Evolutionary conservation across 2,113 vertebrate genomes (phyloP).

Genomic region (Theristicus caerulescens): DNA sequence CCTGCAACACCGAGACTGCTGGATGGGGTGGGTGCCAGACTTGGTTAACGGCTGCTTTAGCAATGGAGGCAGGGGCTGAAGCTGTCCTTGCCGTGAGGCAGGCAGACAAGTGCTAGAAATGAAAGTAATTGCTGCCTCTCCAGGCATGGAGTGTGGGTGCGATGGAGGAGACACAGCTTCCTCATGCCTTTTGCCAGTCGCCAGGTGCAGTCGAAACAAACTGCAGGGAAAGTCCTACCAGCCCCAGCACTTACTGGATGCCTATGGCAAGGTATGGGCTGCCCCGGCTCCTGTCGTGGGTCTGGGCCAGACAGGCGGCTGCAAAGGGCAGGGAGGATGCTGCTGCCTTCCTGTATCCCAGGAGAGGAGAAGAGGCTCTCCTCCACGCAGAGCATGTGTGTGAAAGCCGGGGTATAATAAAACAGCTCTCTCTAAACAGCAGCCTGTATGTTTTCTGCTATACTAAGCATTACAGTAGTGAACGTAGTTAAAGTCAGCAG

Average conservation of each 20-base stretch:
- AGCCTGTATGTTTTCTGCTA: slow-evolving; percentile 15
- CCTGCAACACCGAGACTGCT: neutral
- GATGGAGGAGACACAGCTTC: neutral
- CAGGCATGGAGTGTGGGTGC: accelerated
- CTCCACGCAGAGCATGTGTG: neutral
- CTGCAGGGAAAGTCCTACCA: neutral
- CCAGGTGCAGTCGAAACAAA: neutral
- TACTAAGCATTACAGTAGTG: slow-evolving; percentile 19
- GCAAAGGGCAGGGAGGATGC: neutral
- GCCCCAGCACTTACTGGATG: neutral
- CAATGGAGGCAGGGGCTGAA: neutral
- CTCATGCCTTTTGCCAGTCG: accelerated
- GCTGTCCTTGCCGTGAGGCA: neutral
- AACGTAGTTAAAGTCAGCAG: slow-evolving; percentile 45
- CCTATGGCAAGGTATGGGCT: neutral
- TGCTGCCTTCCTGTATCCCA: neutral
- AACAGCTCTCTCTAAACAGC: neutral
- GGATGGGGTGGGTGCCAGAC: slow-evolving; percentile 31
- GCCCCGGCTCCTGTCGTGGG: neutral
- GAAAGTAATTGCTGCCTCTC: neutral
- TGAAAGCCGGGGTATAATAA: neutral
- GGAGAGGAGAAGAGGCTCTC: neutral
- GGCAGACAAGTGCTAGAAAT: neutral
- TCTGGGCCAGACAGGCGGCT: neutral
- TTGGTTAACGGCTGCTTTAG: neutral